A percentile compares a stretch with the other conserved stretches of the same genome.
Evolutionary conservation across 2,797 vertebrate species (phyloP).

Genomic region (Enteromius mattozi): DNA sequence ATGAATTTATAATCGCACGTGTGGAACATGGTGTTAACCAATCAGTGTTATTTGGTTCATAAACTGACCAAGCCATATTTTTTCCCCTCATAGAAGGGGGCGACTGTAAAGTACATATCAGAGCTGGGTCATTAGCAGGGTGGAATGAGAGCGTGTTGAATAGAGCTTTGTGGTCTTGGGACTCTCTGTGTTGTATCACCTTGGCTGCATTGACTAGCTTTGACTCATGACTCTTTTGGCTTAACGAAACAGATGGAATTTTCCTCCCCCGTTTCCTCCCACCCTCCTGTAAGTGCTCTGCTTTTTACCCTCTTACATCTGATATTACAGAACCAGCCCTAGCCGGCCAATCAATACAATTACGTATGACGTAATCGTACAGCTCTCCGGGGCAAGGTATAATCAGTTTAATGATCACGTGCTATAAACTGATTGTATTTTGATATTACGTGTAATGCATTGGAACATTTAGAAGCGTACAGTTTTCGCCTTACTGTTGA

Average conservation of each 20-base stretch:
- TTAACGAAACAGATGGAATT: conserved; percentile 46
- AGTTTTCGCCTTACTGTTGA: background rate
- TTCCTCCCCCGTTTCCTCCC: conserved; percentile 28
- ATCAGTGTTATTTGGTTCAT: background rate
- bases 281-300: background rate
- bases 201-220: conserved; percentile 37
- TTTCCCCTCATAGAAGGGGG: background rate
- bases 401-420: conserved; percentile 15
- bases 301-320: conserved; percentile 4
- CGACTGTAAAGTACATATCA: conserved; percentile 29
- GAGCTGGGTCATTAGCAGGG: conserved; percentile 13
- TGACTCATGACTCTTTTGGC: conserved; percentile 52
- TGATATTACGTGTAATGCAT: background rate
- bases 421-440: background rate
- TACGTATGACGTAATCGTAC: conserved; percentile 9
- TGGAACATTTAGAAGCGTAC: background rate
- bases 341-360: conserved; percentile 25
- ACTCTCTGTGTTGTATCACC: conserved; percentile 37
- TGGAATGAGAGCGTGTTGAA: conserved; percentile 9
- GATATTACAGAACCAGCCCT: conserved; percentile 3
- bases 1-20: background rate
- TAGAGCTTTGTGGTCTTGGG: conserved; percentile 16
- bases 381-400: conserved; percentile 8
- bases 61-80: background rate
- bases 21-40: background rate